Base-by-base conservation (phyloP, 2,113 vertebrate genomes). In the rabbit (Oryctolagus cuniculus) region DNA sequence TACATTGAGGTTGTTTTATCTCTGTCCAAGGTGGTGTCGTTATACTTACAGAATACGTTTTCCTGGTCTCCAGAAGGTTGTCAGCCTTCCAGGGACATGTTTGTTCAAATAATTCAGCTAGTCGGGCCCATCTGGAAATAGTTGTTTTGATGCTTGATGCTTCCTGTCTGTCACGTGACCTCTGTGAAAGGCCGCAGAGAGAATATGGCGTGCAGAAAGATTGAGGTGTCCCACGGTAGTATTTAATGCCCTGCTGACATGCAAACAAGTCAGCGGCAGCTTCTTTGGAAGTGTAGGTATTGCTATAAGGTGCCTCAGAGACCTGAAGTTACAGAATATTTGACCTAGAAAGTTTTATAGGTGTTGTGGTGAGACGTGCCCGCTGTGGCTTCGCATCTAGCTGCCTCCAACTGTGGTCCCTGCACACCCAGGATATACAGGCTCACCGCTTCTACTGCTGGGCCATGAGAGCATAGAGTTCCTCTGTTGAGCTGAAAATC, bases 51-150 rank as follows among this genome's bases (percentile, higher is more conserved):
- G 86, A 96, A 63, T 95, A 93, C 13, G 53, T 91, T 95, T 86
- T 85, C 77, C 91, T 91, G 86, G 81, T 70, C 93, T 96, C 87
- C 91, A 96, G 93, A 95, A 96, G 94, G 94, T 89, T 93, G 86
- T 96, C 95, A 96, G 93, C 67, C 31, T 92, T 91, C 95, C 93
- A 97, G 36, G 94, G 94, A 95, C 75, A 85, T 95, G 93, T 90
- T 95, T 97, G 95, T 97, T 96, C 72, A 87, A 93, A 85, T 96
- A 95, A 96, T 87, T 93, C 87, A 81, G 80, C 83, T 63, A 83
- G 70, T 95, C 89, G 67, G 69, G 77, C 58, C 93, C 97, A 97
- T 96, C 89, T 97, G 97, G 95, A 97, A 97, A 58, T 6, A 51
- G 77, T 97, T 97, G 92, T 96, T 96, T 95, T 81, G 89, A 92